Evolutionary conservation across 2,797 vertebrate species (phyloP).

Genomic region (Clarias fuscus): DNA sequence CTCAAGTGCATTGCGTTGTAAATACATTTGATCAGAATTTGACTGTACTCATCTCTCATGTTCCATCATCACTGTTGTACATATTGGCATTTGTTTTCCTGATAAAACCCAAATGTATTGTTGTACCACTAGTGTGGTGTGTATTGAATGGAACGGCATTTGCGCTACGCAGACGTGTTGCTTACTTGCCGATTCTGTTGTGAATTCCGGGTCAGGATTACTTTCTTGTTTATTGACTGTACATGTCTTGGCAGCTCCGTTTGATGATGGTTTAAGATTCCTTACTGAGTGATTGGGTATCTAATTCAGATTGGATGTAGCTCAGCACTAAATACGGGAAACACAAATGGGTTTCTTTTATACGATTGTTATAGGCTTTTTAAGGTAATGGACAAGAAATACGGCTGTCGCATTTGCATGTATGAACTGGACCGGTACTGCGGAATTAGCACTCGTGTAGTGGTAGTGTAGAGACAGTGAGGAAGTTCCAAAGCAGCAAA

Average conservation of each 20-base stretch:
- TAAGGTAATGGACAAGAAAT: neutral
- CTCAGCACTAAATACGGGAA: neutral
- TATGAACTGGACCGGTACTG: neutral
- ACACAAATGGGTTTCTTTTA: neutral
- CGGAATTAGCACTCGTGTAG: neutral
- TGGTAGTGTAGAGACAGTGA: neutral
- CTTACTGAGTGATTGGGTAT: neutral
- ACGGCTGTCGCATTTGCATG: neutral
- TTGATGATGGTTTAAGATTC: neutral
- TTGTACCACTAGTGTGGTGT: neutral
- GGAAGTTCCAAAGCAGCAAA: neutral
- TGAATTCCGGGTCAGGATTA: neutral
- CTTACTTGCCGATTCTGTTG: neutral
- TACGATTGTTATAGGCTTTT: neutral
- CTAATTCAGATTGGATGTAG: neutral
- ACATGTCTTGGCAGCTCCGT: conserved; percentile 2
- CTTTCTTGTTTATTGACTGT: neutral
- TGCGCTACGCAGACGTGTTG: neutral
- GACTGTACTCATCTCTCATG: neutral
- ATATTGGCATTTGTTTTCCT: neutral
- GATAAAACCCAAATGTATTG: neutral
- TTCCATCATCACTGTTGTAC: neutral
- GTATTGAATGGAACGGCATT: neutral
- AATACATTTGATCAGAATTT: neutral
- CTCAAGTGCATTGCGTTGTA: too few species aligned